These are phyloP conservation scores for Otolemur crassicaudatus DNA, from an alignment of 2,797 vertebrate genomes.

Conservation along the genomic window DNA sequence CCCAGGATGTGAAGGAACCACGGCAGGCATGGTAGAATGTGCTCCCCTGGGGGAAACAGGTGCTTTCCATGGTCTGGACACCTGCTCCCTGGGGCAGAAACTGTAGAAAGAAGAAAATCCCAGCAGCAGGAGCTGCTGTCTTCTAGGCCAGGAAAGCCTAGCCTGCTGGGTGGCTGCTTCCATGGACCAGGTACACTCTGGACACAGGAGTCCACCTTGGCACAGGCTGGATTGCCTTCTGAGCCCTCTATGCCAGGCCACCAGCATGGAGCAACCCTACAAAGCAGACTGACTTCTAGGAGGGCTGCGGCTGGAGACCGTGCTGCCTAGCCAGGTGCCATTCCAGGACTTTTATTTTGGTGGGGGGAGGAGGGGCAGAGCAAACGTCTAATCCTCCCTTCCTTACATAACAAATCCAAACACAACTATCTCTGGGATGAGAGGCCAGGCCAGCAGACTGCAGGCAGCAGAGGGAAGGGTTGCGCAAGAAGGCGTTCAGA, in stretches of 20 bases:
- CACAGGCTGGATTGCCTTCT: not conserved
- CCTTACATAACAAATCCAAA: slow-evolving; percentile 73
- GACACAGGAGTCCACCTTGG: not conserved
- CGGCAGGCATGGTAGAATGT: not conserved
- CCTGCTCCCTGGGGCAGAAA: not conserved
- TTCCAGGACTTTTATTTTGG: slow-evolving; percentile 65
- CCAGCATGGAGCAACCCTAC: not conserved
- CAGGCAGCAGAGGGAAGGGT: not conserved
- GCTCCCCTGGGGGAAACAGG: not conserved
- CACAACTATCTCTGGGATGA: not conserved
- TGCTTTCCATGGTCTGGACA: not conserved
- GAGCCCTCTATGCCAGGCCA: not conserved
- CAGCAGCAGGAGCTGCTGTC: not conserved
- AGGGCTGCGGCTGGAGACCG: not conserved
- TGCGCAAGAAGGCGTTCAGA: slow-evolving; percentile 32
- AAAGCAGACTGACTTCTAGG: not conserved
- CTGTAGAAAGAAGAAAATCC: not conserved
- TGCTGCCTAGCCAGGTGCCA: not conserved
- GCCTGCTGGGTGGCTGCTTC: not conserved
- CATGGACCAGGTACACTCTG: rapidly evolving
- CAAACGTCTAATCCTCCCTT: slow-evolving; percentile 38
- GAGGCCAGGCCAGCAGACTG: not conserved
- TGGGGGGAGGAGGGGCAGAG: slow-evolving; percentile 16
- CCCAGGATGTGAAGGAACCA: rapidly evolving
- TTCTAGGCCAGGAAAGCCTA: not conserved